Evolutionary conservation across 2,113 vertebrate species (phyloP).

Genomic region (Dipodomys spectabilis): DNA sequence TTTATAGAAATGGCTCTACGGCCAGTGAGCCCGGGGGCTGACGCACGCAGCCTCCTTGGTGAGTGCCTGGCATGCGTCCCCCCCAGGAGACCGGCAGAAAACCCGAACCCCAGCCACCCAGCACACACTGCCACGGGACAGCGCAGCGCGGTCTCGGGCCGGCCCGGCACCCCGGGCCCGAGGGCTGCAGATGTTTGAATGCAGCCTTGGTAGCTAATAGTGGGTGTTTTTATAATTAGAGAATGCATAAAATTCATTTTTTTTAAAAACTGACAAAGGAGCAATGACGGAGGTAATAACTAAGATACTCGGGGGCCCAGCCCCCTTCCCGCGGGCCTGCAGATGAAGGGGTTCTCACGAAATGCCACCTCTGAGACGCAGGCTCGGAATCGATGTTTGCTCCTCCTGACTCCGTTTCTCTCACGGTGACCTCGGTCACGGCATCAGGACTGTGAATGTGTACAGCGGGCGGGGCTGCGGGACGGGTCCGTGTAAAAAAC

Average conservation of each 20-base stretch:
- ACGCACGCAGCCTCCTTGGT: not conserved
- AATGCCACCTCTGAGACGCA: constrained; percentile 51
- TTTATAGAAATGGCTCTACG: not conserved
- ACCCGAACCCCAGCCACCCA: not conserved
- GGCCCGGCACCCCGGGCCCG: not conserved
- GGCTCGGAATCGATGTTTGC: constrained; percentile 52
- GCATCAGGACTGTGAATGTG: constrained; percentile 36
- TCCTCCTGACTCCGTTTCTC: constrained; percentile 10
- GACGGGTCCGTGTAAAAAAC: constrained; percentile 20
- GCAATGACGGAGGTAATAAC: constrained; percentile 56
- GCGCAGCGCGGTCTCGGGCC: too few relatives aligned
- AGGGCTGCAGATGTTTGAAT: not conserved
- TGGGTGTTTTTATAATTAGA: not conserved
- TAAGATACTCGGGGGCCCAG: constrained; percentile 26
- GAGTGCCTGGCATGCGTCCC: too few relatives aligned
- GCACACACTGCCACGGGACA: not conserved
- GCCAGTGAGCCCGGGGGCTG: not conserved
- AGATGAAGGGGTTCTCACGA: constrained; percentile 64
- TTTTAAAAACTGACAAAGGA: not conserved
- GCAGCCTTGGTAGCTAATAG: not conserved
- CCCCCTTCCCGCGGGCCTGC: not conserved
- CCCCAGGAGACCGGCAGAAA: fast-evolving
- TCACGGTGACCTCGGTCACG: not conserved
- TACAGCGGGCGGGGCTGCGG: not conserved
- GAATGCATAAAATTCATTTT: not conserved